Conservation (phyloP, 2,797 vertebrate species). For the Micromesistius poutassou region DNA sequence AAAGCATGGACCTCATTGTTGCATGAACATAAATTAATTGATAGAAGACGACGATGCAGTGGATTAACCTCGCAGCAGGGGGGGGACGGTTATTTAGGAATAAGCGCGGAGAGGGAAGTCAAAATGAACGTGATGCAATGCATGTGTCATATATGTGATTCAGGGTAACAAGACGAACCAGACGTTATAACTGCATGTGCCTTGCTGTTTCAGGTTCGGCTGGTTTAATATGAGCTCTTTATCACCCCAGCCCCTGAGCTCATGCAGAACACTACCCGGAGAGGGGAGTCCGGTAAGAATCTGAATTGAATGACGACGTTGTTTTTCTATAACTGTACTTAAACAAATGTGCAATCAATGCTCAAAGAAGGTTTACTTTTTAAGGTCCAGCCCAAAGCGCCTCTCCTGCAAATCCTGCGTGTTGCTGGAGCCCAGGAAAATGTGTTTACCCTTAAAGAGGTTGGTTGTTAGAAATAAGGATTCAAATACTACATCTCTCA, state of each 20-base stretch:
- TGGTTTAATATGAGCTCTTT: constrained; percentile 83
- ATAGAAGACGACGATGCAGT: not conserved
- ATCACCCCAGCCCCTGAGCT: constrained; percentile 71
- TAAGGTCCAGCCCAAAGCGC: constrained; percentile 84
- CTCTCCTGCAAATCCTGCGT: constrained; percentile 88
- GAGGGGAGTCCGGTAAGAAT: constrained; percentile 81
- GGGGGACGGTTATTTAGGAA: not conserved
- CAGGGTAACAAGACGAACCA: not conserved
- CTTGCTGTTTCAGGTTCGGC: constrained; percentile 53
- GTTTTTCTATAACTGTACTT: not conserved
- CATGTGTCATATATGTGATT: not conserved
- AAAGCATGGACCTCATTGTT: not conserved
- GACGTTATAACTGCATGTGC: not conserved
- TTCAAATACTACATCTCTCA: not conserved
- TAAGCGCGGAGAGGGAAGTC: too few relatives aligned
- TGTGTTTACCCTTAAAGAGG: constrained; percentile 92
- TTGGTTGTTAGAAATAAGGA: constrained; percentile 41
- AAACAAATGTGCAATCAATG: not conserved
- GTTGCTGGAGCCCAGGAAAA: constrained; percentile 90
- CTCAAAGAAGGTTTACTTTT: not conserved
- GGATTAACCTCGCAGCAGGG: not conserved
- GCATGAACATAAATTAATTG: not conserved
- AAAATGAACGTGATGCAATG: not conserved
- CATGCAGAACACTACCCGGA: constrained; percentile 77
- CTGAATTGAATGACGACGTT: not conserved